These are phyloP conservation scores for Cephalopterus ornatus DNA, from an alignment of 2,113 vertebrate genomes.

Conservation along the genomic window DNA sequence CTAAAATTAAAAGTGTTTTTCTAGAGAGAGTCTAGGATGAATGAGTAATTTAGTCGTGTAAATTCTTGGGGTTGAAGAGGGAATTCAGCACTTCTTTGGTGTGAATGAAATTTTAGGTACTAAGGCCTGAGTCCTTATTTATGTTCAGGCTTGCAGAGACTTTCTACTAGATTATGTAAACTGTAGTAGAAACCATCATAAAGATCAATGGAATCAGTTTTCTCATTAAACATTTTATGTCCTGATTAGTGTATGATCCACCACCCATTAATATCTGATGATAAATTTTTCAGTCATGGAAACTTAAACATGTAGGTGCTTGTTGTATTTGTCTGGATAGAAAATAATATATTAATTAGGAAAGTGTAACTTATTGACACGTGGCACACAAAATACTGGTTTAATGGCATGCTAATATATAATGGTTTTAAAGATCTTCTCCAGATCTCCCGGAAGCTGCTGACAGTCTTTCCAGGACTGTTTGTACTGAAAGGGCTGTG, in stretches of 20 bases:
- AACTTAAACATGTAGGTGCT: neutral
- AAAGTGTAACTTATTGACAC: neutral
- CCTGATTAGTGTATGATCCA: neutral
- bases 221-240: neutral
- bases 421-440: neutral
- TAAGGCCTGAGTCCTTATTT: neutral
- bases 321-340: neutral
- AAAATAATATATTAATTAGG: neutral
- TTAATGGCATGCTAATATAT: neutral
- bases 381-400: neutral
- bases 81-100: neutral
- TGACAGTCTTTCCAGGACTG: neutral
- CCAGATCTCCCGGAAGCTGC: neutral
- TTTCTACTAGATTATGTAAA: neutral
- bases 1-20: neutral
- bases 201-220: neutral
- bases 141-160: neutral
- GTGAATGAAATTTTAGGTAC: neutral
- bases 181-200: neutral
- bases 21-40: neutral
- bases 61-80: neutral
- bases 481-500: neutral
- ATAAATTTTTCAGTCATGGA: neutral
- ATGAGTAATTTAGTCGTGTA: neutral
- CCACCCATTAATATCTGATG: neutral